A percentile compares a stretch with the other conserved stretches of the same genome.
phyloP scores from a whole-genome alignment of 2,113 vertebrate species.

The Turdus rufiventris region DNA sequence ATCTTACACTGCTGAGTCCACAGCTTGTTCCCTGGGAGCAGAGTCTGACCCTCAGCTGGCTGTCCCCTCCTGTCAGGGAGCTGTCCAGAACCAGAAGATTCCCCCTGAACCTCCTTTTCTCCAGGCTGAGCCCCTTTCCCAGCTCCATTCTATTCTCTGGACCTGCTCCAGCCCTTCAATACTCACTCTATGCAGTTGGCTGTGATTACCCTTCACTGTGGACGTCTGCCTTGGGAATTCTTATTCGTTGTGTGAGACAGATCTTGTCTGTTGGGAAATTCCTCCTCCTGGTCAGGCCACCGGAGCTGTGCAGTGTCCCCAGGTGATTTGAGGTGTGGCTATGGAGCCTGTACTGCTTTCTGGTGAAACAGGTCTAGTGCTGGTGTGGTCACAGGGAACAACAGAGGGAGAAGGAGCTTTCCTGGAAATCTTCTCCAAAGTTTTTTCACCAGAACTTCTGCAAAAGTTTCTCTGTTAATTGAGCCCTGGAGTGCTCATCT shows the following conservation, averaged over 20 bases:
- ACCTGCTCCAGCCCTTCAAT: not conserved
- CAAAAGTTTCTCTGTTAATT: not conserved
- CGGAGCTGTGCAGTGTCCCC: not conserved
- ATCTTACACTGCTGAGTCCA: not conserved
- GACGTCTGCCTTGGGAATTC: not conserved
- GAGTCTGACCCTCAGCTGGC: not conserved
- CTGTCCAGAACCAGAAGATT: not conserved
- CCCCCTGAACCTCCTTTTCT: not conserved
- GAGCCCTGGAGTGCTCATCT: not conserved
- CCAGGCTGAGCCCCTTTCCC: not conserved
- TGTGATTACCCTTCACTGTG: not conserved
- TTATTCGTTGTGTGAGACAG: rapidly evolving
- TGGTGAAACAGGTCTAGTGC: not conserved
- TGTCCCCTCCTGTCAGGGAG: not conserved
- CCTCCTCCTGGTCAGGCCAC: not conserved
- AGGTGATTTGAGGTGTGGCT: not conserved
- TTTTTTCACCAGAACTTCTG: not conserved
- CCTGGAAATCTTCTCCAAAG: not conserved
- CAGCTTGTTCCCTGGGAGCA: not conserved
- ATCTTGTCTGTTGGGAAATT: not conserved
- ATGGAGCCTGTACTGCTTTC: not conserved
- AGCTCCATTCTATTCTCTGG: rapidly evolving
- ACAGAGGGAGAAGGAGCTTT: not conserved
- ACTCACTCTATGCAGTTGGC: not conserved
- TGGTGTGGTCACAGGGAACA: not conserved